Base-by-base conservation (phyloP, 2,888 invertebrate species). In the Leptogaster cylindrica region DNA sequence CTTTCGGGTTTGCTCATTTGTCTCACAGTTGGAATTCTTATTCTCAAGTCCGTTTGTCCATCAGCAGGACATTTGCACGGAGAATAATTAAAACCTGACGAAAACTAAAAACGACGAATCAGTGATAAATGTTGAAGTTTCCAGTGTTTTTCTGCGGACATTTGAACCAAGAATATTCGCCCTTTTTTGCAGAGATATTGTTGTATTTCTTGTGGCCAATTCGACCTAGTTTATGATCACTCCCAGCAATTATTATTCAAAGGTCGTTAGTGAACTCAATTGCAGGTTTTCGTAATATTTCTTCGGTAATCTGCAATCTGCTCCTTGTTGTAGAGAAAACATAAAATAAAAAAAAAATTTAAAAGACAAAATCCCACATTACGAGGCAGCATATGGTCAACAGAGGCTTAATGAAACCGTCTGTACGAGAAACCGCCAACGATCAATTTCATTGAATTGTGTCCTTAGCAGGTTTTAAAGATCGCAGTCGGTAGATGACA, bases 11-110 rank as follows among this genome's bases (percentile, higher is more conserved):
- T 41, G 28, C 27, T 65, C 51, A 65, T 65, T 65, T 65, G 65
- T 65, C 41, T 65, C 65, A 25, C 65, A 51, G 65, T 41, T 52
- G 65, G 65, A 52, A 52, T 51, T 31, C 48, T 25, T n/a, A 41
- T 8, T 23, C 64, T 31, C 33, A 33, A 27, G n/a, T 23, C 20
- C 20, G 41, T 20, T 12, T 27, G 41, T 25, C 2, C 41, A 14
- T 27, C 58, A 12, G 25, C 10, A 25, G 25, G 25, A 18, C 39
- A 20, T 39, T 8, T 20, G 6, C 31, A n/a, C 25, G 25, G 50
- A 50, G 27, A 8, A 50, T 50, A 50, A 50, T 50, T 50, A n/a
- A 50, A 48, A 50, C 12, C n/a, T 36, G 36, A n/a, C n/a, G 7
- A 31, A 36, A 36, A 36, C 10, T 36, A 12, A 12, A 14, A 12